phyloP scores from a whole-genome alignment of 2,888 invertebrate genomes.

The Camponotus fellah region DNA sequence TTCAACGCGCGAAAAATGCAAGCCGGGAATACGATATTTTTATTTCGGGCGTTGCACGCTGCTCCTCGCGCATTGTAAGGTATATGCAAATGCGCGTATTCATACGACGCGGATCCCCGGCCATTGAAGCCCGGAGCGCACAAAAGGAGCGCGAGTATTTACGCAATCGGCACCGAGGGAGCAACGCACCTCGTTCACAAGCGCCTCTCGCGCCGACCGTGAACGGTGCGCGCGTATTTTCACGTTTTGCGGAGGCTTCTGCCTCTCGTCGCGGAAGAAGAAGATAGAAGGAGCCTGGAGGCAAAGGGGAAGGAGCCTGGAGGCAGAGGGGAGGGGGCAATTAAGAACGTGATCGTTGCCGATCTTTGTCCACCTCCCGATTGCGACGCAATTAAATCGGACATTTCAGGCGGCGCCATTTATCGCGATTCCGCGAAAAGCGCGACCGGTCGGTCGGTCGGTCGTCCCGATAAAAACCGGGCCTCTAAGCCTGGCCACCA shows the following conservation, averaged over 20 bases:
- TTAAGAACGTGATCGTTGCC: conserved; percentile 80
- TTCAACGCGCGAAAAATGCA: not conserved
- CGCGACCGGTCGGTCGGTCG: conserved; percentile 71
- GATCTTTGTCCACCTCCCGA: conserved; percentile 82
- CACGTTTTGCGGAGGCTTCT: no score
- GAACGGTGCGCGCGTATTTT: conserved; percentile 44
- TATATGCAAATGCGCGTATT: conserved; percentile 31
- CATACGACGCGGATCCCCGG: conserved; percentile 13
- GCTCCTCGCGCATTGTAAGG: conserved; percentile 55
- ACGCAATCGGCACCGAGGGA: conserved; percentile 50
- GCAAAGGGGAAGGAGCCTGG: conserved; percentile 15
- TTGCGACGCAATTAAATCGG: conserved; percentile 83
- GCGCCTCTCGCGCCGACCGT: conserved; percentile 31
- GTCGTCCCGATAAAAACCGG: conserved; percentile 76
- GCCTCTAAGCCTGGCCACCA: conserved; percentile 65
- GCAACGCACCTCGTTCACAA: conserved; percentile 46
- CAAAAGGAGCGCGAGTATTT: conserved; percentile 50
- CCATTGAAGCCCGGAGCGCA: conserved; percentile 47
- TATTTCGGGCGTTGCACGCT: conserved; percentile 31
- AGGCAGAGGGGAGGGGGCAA: conserved; percentile 71
- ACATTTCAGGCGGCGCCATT: conserved; percentile 84
- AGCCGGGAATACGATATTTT: conserved; percentile 28
- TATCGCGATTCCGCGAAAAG: conserved; percentile 80
- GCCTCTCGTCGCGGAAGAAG: not conserved
- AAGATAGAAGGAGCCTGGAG: conserved; percentile 11